Conservation (phyloP, 1,140 invertebrate species). For the Steinernema khuongi region DNA sequence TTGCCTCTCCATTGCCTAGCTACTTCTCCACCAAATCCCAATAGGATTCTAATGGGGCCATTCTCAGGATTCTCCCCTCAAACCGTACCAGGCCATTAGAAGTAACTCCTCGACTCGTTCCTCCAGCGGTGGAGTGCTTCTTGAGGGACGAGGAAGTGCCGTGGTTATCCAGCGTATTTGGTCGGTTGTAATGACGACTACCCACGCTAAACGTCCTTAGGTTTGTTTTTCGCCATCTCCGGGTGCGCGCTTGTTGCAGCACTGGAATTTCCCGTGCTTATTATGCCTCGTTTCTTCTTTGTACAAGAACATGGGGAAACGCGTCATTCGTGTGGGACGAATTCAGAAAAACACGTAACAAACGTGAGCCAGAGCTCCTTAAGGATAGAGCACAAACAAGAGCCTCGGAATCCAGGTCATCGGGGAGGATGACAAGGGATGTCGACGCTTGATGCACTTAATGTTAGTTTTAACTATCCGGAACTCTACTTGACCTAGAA, state of each 20-base stretch:
- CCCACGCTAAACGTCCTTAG: background rate
- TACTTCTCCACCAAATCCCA: background rate
- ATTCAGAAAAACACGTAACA: no score
- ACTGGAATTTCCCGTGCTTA: no score
- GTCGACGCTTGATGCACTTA: no score
- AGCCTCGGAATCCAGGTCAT: no score
- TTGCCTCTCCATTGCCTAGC: background rate
- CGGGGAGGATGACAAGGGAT: no score
- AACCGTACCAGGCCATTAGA: background rate
- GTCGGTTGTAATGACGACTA: background rate
- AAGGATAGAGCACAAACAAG: no score
- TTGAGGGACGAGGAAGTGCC: background rate
- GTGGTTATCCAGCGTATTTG: background rate
- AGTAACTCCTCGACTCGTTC: background rate
- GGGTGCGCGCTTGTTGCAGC: no score
- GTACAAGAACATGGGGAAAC: no score
- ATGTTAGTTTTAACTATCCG: no score
- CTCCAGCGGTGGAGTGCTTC: background rate
- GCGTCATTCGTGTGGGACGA: no score
- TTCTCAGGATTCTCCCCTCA: background rate
- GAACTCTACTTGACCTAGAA: slow-evolving; percentile 3
- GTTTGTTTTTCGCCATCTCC: background rate
- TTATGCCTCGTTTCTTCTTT: no score
- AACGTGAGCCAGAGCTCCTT: no score
- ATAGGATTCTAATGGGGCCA: background rate